These are phyloP conservation scores for Thaleichthys pacificus DNA, from an alignment of 2,797 vertebrate species.

Conservation along the genomic window DNA sequence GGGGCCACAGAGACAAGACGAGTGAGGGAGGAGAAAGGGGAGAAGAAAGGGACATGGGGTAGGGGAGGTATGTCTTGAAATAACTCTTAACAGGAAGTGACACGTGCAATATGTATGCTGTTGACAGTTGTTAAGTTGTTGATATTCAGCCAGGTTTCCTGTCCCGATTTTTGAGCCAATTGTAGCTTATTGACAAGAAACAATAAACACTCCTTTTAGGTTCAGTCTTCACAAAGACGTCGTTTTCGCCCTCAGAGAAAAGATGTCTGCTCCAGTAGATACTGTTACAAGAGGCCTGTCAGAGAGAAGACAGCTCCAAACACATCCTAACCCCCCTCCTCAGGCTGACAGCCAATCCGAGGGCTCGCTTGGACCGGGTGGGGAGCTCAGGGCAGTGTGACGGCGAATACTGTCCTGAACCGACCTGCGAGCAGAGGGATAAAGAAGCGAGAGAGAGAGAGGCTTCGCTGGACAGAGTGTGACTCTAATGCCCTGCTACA, in stretches of 20 bases:
- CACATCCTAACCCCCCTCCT: no score
- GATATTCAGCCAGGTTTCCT: no score
- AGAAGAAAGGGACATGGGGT: conserved; percentile 38
- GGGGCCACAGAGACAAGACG: conserved; percentile 60
- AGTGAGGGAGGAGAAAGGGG: conserved; percentile 35
- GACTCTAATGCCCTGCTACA: conserved; percentile 40
- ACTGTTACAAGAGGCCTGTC: no score
- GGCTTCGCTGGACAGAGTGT: background rate
- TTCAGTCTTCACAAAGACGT: no score
- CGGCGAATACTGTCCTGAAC: background rate
- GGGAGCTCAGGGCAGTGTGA: conserved; percentile 28
- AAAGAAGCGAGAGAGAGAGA: conserved; percentile 22
- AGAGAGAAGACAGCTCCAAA: no score
- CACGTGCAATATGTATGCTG: no score
- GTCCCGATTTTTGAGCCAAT: no score
- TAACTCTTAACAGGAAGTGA: background rate
- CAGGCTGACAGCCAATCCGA: conserved; percentile 34
- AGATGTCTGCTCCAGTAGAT: no score
- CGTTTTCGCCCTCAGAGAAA: no score
- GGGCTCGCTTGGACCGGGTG: conserved; percentile 43
- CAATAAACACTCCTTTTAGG: no score
- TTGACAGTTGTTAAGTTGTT: no score
- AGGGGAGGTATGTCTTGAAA: conserved; percentile 36
- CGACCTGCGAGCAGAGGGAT: background rate
- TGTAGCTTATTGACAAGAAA: no score